These are phyloP conservation scores for Melolontha melolontha DNA, from an alignment of 2,888 invertebrate genomes.

Conservation along the genomic window DNA sequence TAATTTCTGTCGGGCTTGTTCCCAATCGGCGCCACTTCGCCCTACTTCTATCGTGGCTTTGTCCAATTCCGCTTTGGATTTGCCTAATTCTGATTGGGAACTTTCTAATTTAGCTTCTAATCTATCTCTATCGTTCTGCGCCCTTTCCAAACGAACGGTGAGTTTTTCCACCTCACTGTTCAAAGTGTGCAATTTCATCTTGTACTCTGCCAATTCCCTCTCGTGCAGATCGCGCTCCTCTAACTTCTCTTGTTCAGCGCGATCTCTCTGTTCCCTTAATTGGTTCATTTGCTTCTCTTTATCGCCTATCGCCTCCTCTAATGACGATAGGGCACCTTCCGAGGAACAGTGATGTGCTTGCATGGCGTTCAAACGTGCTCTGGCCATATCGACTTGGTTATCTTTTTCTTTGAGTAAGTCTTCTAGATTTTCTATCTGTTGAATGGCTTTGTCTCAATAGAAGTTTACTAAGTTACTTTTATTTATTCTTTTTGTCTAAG, in stretches of 20 bases:
- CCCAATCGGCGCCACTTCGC: conserved; percentile 90
- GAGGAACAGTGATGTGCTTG: conserved; percentile 95
- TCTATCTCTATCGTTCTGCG: conserved; percentile 90
- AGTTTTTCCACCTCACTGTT: conserved; percentile 94
- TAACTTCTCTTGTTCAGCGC: conserved; percentile 95
- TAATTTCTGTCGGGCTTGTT: conserved; percentile 84
- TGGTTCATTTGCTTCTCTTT: conserved; percentile 98
- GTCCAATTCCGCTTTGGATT: conserved; percentile 93
- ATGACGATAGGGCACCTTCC: conserved; percentile 90
- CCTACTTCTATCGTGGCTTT: conserved; percentile 92
- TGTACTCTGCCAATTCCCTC: conserved; percentile 93
- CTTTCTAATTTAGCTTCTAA: conserved; percentile 92
- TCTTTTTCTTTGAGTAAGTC: conserved; percentile 98
- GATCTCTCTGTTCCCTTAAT: conserved; percentile 91
- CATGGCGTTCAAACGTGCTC: conserved; percentile 90
- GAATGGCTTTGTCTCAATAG: conserved; percentile 42
- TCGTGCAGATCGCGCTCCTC: conserved; percentile 95
- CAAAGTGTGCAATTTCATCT: conserved; percentile 90
- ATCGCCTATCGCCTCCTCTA: conserved; percentile 96
- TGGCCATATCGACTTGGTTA: conserved; percentile 95
- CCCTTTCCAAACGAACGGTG: conserved; percentile 87
- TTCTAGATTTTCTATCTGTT: conserved; percentile 96
- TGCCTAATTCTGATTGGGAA: conserved; percentile 92
- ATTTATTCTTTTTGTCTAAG: conserved; percentile 16
- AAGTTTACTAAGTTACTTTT: conserved; percentile 9